Evolutionary conservation across 2,888 invertebrate species (phyloP).

Genomic region (Eupelmus urozonus): DNA sequence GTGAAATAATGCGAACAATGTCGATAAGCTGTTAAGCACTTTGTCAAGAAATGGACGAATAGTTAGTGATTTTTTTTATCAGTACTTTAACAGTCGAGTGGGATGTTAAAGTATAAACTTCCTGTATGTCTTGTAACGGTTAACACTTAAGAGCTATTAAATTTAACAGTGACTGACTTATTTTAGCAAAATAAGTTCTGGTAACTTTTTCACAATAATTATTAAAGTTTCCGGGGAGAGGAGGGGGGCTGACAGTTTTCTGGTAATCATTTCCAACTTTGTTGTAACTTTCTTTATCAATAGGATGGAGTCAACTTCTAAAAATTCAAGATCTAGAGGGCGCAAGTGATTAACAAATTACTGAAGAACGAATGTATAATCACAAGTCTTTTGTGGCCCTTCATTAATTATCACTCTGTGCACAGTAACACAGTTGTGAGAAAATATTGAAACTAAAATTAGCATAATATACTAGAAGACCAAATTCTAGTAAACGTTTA

Average conservation of each 20-base stretch:
- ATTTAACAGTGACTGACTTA: constrained; percentile 42
- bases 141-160: constrained; percentile 56
- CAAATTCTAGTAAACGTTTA: constrained; percentile 34
- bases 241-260: constrained; percentile 6
- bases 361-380: background rate
- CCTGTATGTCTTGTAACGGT: constrained; percentile 38
- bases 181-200: constrained; percentile 33
- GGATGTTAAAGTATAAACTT: constrained; percentile 29
- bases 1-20: constrained; percentile 12
- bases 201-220: constrained; percentile 37
- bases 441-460: background rate
- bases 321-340: background rate
- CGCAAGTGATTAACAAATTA: background rate
- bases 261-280: constrained; percentile 1
- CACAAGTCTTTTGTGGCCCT: too few species aligned
- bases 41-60: constrained; percentile 36
- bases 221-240: background rate
- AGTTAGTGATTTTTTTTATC: constrained; percentile 27
- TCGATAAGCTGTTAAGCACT: background rate
- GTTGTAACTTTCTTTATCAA: background rate
- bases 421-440: background rate
- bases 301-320: constrained; percentile 12
- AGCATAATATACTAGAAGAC: constrained; percentile 10
- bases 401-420: too few species aligned
- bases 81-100: constrained; percentile 8